Conservation (phyloP, 2,113 vertebrate species). For the Fulmarus glacialis region DNA sequence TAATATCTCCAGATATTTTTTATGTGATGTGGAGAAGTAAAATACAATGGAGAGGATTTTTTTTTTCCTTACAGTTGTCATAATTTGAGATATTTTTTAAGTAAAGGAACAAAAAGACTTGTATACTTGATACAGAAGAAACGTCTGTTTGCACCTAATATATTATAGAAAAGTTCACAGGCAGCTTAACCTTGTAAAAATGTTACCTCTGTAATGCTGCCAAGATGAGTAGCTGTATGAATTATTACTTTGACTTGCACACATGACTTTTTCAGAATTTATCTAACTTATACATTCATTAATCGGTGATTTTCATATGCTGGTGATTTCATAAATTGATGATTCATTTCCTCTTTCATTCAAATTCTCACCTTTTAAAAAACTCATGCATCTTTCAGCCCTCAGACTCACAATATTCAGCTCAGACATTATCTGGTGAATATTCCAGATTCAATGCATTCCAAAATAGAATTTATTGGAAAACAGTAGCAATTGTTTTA, state of each 20-base stretch:
- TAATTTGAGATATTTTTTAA: slow-evolving; percentile 18
- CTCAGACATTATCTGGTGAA: not conserved
- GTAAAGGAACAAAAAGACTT: not conserved
- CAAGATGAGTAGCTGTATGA: slow-evolving; percentile 35
- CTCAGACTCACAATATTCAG: not conserved
- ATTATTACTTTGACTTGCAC: slow-evolving; percentile 37
- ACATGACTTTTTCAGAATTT: slow-evolving; percentile 20
- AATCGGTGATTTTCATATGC: slow-evolving; percentile 19
- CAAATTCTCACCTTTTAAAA: not conserved
- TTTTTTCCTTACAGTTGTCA: not conserved
- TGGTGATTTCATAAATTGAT: slow-evolving; percentile 17
- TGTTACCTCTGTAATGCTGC: slow-evolving; percentile 39
- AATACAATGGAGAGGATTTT: not conserved
- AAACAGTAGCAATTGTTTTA: not conserved
- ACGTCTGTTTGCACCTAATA: slow-evolving; percentile 25
- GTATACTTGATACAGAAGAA: not conserved
- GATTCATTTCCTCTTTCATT: not conserved
- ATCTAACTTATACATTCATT: slow-evolving; percentile 6
- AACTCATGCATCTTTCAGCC: not conserved
- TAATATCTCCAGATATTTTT: not conserved
- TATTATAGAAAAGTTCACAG: slow-evolving; percentile 51
- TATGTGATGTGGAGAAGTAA: not conserved
- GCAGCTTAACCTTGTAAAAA: slow-evolving; percentile 62
- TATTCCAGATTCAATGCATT: not conserved
- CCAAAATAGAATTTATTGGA: not conserved